Evolutionary conservation across 2,113 vertebrate genomes (phyloP).

Genomic region (Nerophis ophidion): DNA sequence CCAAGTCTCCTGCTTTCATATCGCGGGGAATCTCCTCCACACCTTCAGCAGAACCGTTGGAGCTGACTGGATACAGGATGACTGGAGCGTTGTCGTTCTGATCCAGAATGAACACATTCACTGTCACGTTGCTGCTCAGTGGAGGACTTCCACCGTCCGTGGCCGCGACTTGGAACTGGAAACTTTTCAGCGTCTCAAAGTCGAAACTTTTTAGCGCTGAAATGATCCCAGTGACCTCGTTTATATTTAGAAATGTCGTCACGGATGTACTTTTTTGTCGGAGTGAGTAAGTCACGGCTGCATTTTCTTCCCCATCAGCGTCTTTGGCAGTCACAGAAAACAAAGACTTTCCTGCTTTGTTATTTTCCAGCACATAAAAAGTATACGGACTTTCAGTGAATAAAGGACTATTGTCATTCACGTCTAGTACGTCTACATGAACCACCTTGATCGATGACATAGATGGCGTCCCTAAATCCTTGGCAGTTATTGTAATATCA

Average conservation of each 20-base stretch:
- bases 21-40: constrained; percentile 59
- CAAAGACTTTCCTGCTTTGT: constrained; percentile 56
- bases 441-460: constrained; percentile 54
- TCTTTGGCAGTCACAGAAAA: constrained; percentile 65
- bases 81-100: constrained; percentile 67
- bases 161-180: constrained; percentile 61
- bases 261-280: constrained; percentile 32
- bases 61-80: constrained; percentile 62
- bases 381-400: constrained; percentile 63
- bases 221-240: constrained; percentile 58
- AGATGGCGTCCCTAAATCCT: constrained; percentile 61
- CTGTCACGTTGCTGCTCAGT: constrained; percentile 57
- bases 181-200: constrained; percentile 63
- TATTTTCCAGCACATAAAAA: constrained; percentile 72
- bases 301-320: constrained; percentile 62
- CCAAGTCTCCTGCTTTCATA: constrained; percentile 57
- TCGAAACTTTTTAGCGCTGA: constrained; percentile 63
- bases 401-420: constrained; percentile 70
- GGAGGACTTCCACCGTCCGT: constrained; percentile 59
- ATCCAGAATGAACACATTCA: constrained; percentile 62
- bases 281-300: constrained; percentile 55
- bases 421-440: constrained; percentile 63
- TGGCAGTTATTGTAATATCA: constrained; percentile 61
- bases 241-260: constrained; percentile 62
- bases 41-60: constrained; percentile 58